These are phyloP conservation scores for Nyctereutes procyonoides DNA, from an alignment of 2,113 vertebrate genomes.

Conservation along the genomic window DNA sequence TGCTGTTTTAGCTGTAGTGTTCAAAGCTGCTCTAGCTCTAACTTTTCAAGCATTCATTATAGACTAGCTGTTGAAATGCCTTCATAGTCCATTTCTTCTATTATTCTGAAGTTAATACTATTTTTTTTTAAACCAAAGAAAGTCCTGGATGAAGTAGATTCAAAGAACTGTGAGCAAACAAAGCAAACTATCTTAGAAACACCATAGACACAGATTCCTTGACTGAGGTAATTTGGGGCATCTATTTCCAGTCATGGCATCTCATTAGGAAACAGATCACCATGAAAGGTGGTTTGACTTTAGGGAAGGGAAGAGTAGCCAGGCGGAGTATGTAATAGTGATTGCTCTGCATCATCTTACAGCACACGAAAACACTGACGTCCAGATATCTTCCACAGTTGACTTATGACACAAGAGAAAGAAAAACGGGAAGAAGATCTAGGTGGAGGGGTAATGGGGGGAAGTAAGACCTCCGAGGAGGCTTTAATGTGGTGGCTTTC, in stretches of 20 bases:
- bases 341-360: constrained; percentile 3
- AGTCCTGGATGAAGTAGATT: constrained; percentile 22
- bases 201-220: not conserved
- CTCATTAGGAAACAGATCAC: constrained; percentile 32
- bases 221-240: constrained; percentile 18
- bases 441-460: not conserved
- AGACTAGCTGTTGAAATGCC: not conserved
- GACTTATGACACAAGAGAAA: not conserved
- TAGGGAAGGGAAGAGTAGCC: not conserved
- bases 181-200: not conserved
- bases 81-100: constrained; percentile 11
- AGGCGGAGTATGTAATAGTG: not conserved
- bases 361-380: not conserved
- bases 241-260: constrained; percentile 32
- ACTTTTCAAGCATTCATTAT: not conserved
- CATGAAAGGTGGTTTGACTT: constrained; percentile 18
- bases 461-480: not conserved
- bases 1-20: not conserved
- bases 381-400: not conserved
- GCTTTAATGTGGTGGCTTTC: not conserved
- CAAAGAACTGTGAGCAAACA: not conserved
- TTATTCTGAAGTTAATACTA: constrained; percentile 38
- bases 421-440: not conserved
- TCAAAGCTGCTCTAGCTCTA: constrained; percentile 27
- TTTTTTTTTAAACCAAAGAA: not conserved